Evolutionary conservation across 2,113 vertebrate genomes (phyloP).

Genomic region (Rattus norvegicus): DNA sequence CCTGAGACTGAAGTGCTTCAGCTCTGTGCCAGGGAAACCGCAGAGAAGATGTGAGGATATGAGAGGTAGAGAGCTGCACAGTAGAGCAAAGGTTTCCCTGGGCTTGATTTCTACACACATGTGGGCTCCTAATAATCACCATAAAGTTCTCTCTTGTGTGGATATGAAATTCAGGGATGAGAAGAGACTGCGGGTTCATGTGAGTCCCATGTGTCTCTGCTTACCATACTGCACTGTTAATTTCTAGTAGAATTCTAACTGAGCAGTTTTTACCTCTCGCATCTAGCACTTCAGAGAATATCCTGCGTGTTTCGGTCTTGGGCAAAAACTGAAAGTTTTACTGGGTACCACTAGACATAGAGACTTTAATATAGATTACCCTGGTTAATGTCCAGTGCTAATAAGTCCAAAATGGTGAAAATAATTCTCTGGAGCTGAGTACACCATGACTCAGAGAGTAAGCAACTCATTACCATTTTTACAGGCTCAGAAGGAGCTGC

Average conservation of each 20-base stretch:
- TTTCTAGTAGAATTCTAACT: background rate
- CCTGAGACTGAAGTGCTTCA: background rate
- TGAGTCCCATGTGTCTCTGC: background rate
- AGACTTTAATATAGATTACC: conserved; percentile 4
- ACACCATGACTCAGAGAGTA: background rate
- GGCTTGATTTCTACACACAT: background rate
- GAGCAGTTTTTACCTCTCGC: background rate
- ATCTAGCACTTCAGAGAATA: background rate
- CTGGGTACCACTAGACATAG: background rate
- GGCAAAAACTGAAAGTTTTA: background rate
- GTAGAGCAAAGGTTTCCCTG: background rate
- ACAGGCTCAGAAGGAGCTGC: background rate
- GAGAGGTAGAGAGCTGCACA: background rate
- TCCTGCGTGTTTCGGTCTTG: background rate
- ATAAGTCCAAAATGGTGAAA: background rate
- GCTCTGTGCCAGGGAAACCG: background rate
- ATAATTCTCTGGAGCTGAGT: background rate
- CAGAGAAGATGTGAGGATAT: background rate
- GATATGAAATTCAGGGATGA: background rate
- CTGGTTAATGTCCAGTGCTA: background rate
- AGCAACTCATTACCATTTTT: background rate
- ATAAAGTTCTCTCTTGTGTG: background rate
- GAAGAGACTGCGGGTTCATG: background rate
- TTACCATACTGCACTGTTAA: fast-evolving
- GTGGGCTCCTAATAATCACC: background rate